Evolutionary conservation across 1,140 invertebrate genomes (phyloP).

Genomic region (Atopsyche davidsoni): DNA sequence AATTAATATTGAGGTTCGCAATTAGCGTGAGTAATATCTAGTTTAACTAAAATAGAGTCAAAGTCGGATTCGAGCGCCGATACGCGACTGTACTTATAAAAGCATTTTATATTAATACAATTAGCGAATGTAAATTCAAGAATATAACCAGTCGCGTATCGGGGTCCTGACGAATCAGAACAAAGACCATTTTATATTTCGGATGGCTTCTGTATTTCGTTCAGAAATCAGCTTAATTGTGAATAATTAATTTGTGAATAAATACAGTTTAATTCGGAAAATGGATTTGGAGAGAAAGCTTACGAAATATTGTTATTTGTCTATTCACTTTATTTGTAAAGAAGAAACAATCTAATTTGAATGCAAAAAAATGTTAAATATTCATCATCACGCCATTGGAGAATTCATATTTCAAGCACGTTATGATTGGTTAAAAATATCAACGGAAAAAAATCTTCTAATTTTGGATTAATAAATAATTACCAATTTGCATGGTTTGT

Average conservation of each 20-base stretch:
- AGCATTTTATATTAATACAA: conserved; percentile 26
- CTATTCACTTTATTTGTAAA: background rate
- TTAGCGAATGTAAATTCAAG: conserved; percentile 30
- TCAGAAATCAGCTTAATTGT: conserved; percentile 31
- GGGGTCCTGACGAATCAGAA: conserved; percentile 25
- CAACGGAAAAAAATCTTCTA: too few species aligned
- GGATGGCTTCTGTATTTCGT: conserved; percentile 30
- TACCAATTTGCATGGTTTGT: too few species aligned
- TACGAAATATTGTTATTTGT: conserved; percentile 16
- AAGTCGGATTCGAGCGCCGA: conserved; percentile 6
- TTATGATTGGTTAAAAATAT: too few species aligned
- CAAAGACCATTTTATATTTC: conserved; percentile 31
- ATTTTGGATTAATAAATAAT: too few species aligned
- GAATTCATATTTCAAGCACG: too few species aligned
- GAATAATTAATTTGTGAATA: conserved; percentile 32
- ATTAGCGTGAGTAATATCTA: too few species aligned
- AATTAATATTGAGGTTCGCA: too few species aligned
- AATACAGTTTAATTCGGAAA: conserved; percentile 30
- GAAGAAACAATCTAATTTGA: too few species aligned
- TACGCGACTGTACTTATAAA: conserved; percentile 9
- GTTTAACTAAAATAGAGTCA: background rate
- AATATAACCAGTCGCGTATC: conserved; percentile 18
- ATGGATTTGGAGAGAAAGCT: conserved; percentile 24
- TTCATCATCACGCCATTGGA: too few species aligned
- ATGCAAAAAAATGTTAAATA: too few species aligned